Evolutionary conservation across 2,113 vertebrate species (phyloP), one percentile per base, ranked within the genome.

Genomic region (Labeo rohita): DNA sequence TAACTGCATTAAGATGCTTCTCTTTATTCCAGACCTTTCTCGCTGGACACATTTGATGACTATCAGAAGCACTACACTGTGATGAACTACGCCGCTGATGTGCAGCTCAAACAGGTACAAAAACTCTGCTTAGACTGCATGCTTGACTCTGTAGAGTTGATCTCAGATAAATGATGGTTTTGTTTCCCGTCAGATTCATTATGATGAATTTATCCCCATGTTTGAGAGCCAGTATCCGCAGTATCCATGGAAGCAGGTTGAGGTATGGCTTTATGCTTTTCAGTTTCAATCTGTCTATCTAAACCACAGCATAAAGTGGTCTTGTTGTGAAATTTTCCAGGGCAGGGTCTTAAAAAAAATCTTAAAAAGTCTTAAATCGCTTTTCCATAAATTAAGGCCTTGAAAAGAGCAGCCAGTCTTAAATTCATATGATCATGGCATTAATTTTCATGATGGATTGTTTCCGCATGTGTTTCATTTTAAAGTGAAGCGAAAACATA

Each of bases 21-120:
- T n/a, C 54, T n/a, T 12, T 82, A 21, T 85, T 83, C 8, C 68
- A 99, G 98, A 90, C 93, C 96, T 0, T 99, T 99, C 47, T 95
- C 96, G 0, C 94, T 99, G 34, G 92, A 95, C 8, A 95, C 96
- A 85, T 93, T 98, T 87, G 98, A 99, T 52, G 97, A 99, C 90
- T 99, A 98, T 0, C 96, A 99, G 89, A 99, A 99, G 82, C 98
- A 99, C 90, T 99, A 97, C 95, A 99, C 98, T 0, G 98, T 99
- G 66, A 99, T 99, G 98, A 99, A 99, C 93, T 99, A 99, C 0
- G 90, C 94, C 10, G 94, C 95, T 0, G 94, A 93, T 2, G 93
- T 94, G 84, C 86, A 94, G 18, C 94, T 99, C 6, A 98, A 98
- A 89, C 98, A 98, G 96, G 98, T 98, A 87, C 50, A 47, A 39